Evolutionary conservation across 2,113 vertebrate genomes (phyloP).

Genomic region (Ceratotherium simum): DNA sequence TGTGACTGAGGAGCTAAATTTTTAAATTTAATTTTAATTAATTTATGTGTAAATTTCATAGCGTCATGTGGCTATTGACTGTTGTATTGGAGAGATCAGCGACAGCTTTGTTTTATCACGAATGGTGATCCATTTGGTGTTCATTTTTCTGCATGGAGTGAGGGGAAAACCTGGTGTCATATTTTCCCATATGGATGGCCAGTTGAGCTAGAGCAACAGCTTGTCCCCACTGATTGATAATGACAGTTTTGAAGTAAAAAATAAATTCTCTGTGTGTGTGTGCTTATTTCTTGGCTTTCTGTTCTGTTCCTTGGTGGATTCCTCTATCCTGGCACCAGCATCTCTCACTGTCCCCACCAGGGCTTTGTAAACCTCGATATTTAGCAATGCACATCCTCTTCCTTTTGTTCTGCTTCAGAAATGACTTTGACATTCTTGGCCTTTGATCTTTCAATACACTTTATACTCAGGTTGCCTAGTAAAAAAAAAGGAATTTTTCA

Average conservation of each 20-base stretch:
- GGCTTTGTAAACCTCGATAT: neutral
- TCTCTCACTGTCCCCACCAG: neutral
- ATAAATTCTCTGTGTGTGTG: neutral
- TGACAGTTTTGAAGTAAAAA: neutral
- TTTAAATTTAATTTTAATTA: slow-evolving; percentile 31
- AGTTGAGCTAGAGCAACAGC: neutral
- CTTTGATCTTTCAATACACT: neutral
- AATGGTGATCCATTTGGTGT: neutral
- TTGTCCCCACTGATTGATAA: neutral
- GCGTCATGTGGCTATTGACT: neutral
- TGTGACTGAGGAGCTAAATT: neutral
- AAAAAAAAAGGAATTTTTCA: neutral
- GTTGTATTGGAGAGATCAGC: neutral
- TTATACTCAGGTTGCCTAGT: neutral
- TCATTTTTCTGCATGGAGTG: neutral
- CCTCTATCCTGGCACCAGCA: neutral
- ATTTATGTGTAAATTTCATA: neutral
- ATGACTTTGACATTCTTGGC: neutral
- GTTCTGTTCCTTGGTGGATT: neutral
- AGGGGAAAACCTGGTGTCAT: neutral
- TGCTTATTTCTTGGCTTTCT: neutral
- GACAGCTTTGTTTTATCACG: neutral
- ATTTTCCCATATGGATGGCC: neutral
- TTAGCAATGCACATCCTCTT: neutral
- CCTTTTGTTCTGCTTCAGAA: neutral